These are phyloP conservation scores for Stenotaenia linearis DNA, from an alignment of 2,888 invertebrate species.

Conservation along the genomic window DNA sequence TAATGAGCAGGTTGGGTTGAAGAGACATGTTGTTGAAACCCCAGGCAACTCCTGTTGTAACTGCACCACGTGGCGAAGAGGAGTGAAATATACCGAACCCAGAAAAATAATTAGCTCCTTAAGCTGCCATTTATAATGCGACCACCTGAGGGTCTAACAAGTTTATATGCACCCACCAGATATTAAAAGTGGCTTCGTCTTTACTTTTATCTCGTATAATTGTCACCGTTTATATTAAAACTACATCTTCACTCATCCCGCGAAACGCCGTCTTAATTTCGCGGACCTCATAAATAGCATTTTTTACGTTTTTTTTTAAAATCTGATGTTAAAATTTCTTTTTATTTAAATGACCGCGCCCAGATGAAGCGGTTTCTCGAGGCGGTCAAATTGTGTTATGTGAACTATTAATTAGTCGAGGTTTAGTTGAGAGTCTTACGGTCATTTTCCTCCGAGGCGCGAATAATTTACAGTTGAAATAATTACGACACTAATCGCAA, in stretches of 20 bases:
- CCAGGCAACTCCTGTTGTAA: conserved; percentile 22
- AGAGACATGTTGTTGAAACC: conserved; percentile 20
- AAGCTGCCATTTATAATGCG: conserved; percentile 10
- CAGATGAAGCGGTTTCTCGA: neutral
- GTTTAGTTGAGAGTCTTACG: neutral
- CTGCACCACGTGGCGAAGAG: conserved; percentile 12
- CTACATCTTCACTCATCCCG: neutral
- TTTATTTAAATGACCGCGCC: neutral
- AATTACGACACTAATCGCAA: conserved; percentile 6
- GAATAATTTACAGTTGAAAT: conserved; percentile 24
- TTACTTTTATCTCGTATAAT: conserved; percentile 14
- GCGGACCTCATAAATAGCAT: neutral
- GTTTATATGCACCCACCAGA: neutral
- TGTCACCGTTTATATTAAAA: conserved; percentile 6
- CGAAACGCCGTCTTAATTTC: neutral
- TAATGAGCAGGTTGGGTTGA: conserved; percentile 11
- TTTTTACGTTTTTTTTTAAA: neutral
- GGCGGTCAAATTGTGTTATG: neutral
- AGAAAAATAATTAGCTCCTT: conserved; percentile 24
- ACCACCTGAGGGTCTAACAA: conserved; percentile 14
- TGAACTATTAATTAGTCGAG: conserved; percentile 19
- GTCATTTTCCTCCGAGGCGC: neutral
- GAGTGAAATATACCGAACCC: conserved; percentile 15
- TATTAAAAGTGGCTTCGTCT: neutral
- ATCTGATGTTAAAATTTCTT: neutral